phyloP scores from a whole-genome alignment of 2,797 vertebrate genomes.

The Mareca penelope region DNA sequence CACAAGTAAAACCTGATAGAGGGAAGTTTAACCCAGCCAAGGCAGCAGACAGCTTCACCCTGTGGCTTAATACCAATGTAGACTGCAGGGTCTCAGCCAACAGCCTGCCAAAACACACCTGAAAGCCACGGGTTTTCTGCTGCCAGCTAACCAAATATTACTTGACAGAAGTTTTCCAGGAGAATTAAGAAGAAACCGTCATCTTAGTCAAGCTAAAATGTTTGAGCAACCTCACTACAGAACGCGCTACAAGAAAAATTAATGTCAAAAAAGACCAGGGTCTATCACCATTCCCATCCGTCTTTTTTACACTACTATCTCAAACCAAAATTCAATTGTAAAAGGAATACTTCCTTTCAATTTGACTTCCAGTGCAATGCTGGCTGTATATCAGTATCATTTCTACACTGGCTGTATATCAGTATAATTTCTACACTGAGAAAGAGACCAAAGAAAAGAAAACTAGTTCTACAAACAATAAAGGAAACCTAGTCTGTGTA shows the following conservation, averaged over 20 bases:
- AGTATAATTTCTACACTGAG: background rate
- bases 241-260: slow-evolving; percentile 12
- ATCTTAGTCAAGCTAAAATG: slow-evolving; percentile 12
- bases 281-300: background rate
- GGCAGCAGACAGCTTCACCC: background rate
- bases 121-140: background rate
- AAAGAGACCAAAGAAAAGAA: background rate
- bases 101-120: slow-evolving; percentile 26
- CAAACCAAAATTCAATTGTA: background rate
- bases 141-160: background rate
- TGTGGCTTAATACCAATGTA: background rate
- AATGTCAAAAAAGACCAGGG: background rate
- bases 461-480: background rate
- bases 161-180: slow-evolving; percentile 38
- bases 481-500: background rate
- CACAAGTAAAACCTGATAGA: background rate
- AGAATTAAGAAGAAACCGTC: background rate
- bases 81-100: background rate
- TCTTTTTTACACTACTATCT: background rate
- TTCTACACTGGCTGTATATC: background rate
- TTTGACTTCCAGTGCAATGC: background rate
- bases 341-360: background rate
- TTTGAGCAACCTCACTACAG: background rate
- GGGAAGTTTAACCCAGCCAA: background rate
- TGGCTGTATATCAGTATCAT: background rate